Evolutionary conservation across 2,113 vertebrate species (phyloP), one percentile per base, ranked within the genome.

Genomic region (Toxotes chatareus): DNA sequence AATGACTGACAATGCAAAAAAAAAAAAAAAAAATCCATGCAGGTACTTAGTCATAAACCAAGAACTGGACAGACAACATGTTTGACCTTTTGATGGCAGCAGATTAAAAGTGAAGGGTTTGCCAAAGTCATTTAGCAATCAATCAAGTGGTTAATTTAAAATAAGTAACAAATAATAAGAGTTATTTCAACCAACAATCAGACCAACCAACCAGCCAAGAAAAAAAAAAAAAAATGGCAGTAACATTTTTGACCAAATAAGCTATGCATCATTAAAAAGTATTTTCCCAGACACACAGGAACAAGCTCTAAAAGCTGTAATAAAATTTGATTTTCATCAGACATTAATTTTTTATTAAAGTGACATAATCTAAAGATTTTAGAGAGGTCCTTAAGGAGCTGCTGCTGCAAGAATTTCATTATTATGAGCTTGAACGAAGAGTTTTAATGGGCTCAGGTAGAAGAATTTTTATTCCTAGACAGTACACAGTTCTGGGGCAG

Each of bases 321-420:
- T 51, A 34, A 27, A 64, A 79, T 75, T 11, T 3, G 34, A 57
- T 74, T 72, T 47, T 47, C 61, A 40, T 63, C 31, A 60, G 27
- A 64, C 44, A 76, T 76, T 66, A 38, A 36, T 27, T 40, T 81
- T 79, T 74, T 73, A 65, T 55, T 40, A 65, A 32, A 55, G 27
- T 42, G 4, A 51, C 56, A 31, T 64, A 46, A 65, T 27, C 34
- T 60, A 61, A 53, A 47, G 60, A 61, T 53, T 71, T 62, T 21
- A 4, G 49, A 19, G 31, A n/a, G 27, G 47, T 60, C 55, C 6
- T n/a, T n/a, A 17, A 27, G 27, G 27, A 27, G 27, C 47, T 51
- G 71, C 1, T 63, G 65, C 64, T 49, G 13, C 49, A 56, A 56
- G 13, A 56, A 72, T 21, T 76, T 61, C 9, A 80, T 62, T 71